Evolutionary conservation across 2,888 invertebrate genomes (phyloP).

Genomic region (Rosalia funebris): DNA sequence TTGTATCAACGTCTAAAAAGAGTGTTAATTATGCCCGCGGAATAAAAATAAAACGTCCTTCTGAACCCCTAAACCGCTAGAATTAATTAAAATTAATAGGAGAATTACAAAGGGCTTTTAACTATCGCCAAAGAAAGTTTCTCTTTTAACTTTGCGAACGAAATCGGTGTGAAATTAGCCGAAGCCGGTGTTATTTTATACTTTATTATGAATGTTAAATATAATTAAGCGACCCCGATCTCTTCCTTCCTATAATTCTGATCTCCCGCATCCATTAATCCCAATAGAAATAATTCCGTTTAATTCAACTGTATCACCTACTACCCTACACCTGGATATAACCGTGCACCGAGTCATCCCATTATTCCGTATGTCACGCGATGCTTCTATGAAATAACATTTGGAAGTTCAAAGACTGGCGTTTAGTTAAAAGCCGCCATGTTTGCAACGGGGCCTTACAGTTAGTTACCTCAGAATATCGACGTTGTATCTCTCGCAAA

Average conservation of each 20-base stretch:
- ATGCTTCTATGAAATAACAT: conserved; percentile 1
- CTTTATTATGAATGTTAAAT: neutral
- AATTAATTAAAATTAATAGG: conserved; percentile 11
- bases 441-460: neutral
- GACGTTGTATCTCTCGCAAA: neutral
- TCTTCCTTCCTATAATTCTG: too few species aligned
- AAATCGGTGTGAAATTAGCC: neutral
- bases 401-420: conserved; percentile 1
- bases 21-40: neutral
- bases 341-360: neutral
- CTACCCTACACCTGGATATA: conserved; percentile 1
- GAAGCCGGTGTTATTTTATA: neutral
- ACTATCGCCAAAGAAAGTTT: conserved; percentile 4
- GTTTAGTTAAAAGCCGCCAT: neutral
- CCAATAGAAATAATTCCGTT: neutral
- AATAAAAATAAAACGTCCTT: neutral
- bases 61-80: neutral
- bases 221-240: neutral
- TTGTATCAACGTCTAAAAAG: too few species aligned
- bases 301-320: conserved; percentile 4
- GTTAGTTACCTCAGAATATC: neutral
- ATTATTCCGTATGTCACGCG: conserved; percentile 3
- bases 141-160: too few species aligned
- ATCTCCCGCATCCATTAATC: neutral
- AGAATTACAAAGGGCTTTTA: neutral